Conservation (phyloP, 2,888 invertebrate genomes). For the Athalia rosae region DNA sequence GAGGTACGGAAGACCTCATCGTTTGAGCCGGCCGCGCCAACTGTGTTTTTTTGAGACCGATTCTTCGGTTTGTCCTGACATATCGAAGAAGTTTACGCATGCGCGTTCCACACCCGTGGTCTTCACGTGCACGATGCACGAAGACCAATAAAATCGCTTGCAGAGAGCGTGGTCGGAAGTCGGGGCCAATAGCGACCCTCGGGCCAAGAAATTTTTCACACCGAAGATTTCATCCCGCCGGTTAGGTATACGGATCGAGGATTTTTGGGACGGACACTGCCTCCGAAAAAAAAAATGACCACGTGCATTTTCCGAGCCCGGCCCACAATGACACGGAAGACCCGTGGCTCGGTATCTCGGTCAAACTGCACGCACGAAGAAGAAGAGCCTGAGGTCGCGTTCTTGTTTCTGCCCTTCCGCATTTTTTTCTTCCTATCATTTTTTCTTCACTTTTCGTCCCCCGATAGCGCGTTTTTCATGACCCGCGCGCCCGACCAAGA, state of each 20-base stretch:
- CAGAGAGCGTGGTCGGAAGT: slow-evolving; percentile 37
- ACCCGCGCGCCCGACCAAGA: too few relatives aligned
- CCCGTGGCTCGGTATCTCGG: neutral
- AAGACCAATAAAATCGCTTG: slow-evolving; percentile 51
- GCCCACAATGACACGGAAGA: too few relatives aligned
- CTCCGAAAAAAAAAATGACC: neutral
- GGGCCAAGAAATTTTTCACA: slow-evolving; percentile 19
- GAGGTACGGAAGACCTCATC: slow-evolving; percentile 46
- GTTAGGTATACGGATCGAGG: slow-evolving; percentile 27
- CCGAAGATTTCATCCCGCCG: slow-evolving; percentile 20
- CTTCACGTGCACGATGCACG: slow-evolving; percentile 65
- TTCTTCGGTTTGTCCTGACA: slow-evolving; percentile 43
- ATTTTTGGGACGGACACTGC: neutral
- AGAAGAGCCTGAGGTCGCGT: neutral
- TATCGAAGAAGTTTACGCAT: slow-evolving; percentile 48
- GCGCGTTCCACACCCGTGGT: slow-evolving; percentile 59
- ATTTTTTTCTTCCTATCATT: neutral
- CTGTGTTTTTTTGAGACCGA: slow-evolving; percentile 46
- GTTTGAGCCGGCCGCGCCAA: slow-evolving; percentile 47
- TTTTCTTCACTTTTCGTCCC: neutral
- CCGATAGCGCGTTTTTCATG: neutral
- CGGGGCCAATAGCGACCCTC: slow-evolving; percentile 13
- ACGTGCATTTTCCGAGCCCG: too few relatives aligned
- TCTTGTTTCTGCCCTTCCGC: neutral
- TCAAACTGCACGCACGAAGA: neutral